These are phyloP conservation scores for Thelaira solivaga DNA, from an alignment of 2,888 invertebrate species.

Conservation along the genomic window DNA sequence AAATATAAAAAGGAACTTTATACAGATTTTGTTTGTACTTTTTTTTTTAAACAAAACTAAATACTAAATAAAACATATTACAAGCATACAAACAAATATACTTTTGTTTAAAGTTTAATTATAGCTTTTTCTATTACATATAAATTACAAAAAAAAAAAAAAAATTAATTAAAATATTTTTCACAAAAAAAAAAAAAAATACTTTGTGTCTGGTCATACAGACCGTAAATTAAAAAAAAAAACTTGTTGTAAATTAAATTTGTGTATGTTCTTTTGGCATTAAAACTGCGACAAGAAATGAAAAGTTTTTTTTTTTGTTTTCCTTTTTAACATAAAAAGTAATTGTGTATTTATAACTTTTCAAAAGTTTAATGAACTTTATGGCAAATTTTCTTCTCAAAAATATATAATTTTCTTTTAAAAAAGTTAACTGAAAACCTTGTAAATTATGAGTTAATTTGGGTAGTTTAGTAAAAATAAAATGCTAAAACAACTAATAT, in stretches of 20 bases:
- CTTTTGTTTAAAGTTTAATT: slow-evolving; percentile 5
- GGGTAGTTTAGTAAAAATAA: too few relatives aligned
- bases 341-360: not conserved
- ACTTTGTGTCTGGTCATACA: slow-evolving; percentile 37
- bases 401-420: too few relatives aligned
- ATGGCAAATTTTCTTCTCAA: not conserved
- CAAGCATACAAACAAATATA: too few relatives aligned
- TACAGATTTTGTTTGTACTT: not conserved
- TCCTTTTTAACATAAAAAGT: too few relatives aligned
- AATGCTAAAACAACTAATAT: too few relatives aligned
- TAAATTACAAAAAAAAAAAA: too few relatives aligned
- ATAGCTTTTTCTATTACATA: not conserved
- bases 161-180: slow-evolving; percentile 4
- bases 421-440: too few relatives aligned
- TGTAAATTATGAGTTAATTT: too few relatives aligned
- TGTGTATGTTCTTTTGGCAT: not conserved
- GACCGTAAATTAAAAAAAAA: slow-evolving; percentile 10
- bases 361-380: not conserved
- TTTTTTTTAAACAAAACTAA: not conserved
- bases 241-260: not conserved
- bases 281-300: not conserved
- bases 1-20: too few relatives aligned
- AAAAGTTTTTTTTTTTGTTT: not conserved
- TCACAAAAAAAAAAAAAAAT: not conserved
- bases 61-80: slow-evolving; percentile 24